Percentiles rank a stretch among this genome's conserved stretches.
Conservation (phyloP, 2,888 invertebrate genomes). For the Drosophila mulleri region DNA sequence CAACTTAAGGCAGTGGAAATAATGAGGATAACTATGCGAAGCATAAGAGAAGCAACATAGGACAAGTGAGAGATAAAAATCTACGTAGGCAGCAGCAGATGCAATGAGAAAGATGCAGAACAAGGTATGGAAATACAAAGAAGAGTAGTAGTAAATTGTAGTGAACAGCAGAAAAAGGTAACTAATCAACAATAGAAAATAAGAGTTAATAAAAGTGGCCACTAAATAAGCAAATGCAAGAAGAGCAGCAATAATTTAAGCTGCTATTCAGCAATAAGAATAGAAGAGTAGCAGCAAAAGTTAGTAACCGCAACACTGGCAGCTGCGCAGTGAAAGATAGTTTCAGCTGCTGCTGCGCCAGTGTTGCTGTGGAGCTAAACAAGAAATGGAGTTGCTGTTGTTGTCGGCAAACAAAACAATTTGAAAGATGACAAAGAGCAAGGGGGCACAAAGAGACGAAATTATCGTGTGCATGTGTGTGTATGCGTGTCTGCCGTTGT, state of each 20-base stretch:
- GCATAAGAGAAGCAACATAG: constrained; percentile 2
- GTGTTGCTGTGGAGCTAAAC: constrained; percentile 41
- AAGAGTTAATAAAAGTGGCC: neutral
- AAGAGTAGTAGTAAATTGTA: neutral
- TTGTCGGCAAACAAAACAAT: constrained; percentile 63
- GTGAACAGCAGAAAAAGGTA: neutral
- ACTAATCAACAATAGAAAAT: neutral
- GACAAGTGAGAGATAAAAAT: neutral
- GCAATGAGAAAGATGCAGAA: neutral
- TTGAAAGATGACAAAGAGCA: constrained; percentile 3
- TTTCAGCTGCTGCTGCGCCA: constrained; percentile 29
- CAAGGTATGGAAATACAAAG: neutral
- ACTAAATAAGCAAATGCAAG: neutral
- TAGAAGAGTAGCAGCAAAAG: neutral
- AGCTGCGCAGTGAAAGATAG: constrained; percentile 48
- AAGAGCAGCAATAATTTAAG: neutral
- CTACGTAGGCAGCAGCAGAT: neutral
- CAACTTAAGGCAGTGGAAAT: constrained; percentile 5
- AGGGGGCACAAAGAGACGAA: constrained; percentile 15
- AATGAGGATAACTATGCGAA: neutral
- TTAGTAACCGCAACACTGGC: constrained; percentile 4
- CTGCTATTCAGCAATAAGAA: neutral
- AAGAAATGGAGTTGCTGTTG: constrained; percentile 42
- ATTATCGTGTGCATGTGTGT: constrained; percentile 51
- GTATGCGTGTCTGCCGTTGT: constrained; percentile 34